Evolutionary conservation across 2,113 vertebrate genomes (phyloP), one percentile per base, ranked within the genome.

Genomic region (Corydoras maculifer): DNA sequence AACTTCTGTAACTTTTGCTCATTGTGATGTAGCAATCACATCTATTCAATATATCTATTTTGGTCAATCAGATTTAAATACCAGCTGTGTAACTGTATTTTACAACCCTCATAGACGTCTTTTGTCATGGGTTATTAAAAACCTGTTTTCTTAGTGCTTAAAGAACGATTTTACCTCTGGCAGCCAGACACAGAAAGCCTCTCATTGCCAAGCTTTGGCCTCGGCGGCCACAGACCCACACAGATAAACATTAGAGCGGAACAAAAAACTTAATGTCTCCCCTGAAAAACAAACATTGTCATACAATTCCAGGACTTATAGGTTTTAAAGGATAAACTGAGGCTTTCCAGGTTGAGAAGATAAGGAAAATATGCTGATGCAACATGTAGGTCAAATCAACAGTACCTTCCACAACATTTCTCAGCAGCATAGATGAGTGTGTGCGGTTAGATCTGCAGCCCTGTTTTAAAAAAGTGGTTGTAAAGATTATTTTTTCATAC

Each of bases 121-220:
- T 25, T 66, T 49, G 64, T 74, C 62, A 70, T 65, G 67, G 62
- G 69, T 71, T 77, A 76, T 78, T 43, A 79, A 77, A 78, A 80
- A 78, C 73, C 55, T 82, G 79, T 80, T 82, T 81, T 81, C 54
- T 55, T 73, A 72, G 73, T 74, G 66, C 72, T 10, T 49, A 65
- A 66, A 68, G 70, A 71, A 53, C 75, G 55, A 35, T 71, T 81
- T 82, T 75, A 81, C 69, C 68, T 68, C 66, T 74, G 77, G 79
- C 74, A 70, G 58, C 51, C 65, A 81, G 72, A 70, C 70, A 77
- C 73, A 81, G 69, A 77, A 73, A 74, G 63, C 70, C 70, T 80
- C 75, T 81, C 79, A 77, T 74, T 82, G 73, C 65, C 77, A 11
- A 50, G 62, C 71, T 64, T 69, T 71, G 60, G 18, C 70, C 77